A percentile compares a stretch with the other conserved stretches of the same genome.
Conservation (phyloP, 2,888 invertebrate genomes). For the Calameuta pallipes region DNA sequence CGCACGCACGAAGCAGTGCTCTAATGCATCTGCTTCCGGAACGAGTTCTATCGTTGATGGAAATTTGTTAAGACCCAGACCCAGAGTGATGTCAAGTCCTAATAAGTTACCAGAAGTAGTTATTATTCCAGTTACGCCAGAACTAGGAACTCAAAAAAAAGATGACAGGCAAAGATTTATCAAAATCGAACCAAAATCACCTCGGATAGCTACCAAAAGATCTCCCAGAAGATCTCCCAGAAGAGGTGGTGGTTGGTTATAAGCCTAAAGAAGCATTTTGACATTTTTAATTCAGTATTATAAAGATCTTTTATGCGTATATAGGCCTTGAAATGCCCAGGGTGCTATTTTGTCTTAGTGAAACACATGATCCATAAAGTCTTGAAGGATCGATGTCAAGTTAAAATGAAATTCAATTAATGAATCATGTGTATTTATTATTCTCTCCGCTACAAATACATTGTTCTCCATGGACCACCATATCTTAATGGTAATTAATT, state of each 20-base stretch:
- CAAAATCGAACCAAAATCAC: conserved; percentile 42
- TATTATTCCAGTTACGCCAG: conserved; percentile 37
- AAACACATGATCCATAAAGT: not conserved
- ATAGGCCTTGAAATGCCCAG: not conserved
- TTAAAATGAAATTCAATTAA: conserved; percentile 11
- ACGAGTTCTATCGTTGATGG: not conserved
- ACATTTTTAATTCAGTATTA: not conserved
- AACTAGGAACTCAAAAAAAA: conserved; percentile 15
- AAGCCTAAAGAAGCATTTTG: conserved; percentile 7
- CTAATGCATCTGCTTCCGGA: not conserved
- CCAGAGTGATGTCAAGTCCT: conserved; percentile 33
- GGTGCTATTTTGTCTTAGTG: not conserved
- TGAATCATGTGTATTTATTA: conserved; percentile 14
- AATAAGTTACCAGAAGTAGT: conserved; percentile 35
- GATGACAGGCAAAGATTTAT: conserved; percentile 39
- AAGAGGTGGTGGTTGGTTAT: conserved; percentile 47
- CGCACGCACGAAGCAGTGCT: not conserved
- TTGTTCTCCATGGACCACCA: not conserved
- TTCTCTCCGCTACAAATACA: conserved; percentile 6
- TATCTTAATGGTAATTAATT: not conserved
- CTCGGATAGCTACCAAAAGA: conserved; percentile 27
- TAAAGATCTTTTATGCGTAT: not conserved
- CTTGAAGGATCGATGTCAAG: not conserved
- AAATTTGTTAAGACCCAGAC: conserved; percentile 26
- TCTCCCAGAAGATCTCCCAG: conserved; percentile 27